Conservation (phyloP, 2,888 invertebrate genomes). For the Tachina fera region DNA sequence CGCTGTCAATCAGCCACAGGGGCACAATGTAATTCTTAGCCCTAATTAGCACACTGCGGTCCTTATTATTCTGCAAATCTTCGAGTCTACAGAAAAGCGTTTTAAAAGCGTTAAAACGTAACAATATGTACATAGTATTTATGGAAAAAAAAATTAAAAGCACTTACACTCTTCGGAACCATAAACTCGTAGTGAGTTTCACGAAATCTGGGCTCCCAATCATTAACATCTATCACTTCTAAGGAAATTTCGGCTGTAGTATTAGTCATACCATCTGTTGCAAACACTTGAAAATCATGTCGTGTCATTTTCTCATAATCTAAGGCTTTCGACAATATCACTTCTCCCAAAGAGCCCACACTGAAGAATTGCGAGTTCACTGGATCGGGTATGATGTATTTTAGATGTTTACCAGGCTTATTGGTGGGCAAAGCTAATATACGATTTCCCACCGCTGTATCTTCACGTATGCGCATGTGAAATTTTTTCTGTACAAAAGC, state of each 20-base stretch:
- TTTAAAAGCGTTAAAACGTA: too few species aligned
- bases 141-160: neutral
- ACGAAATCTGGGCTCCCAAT: constrained; percentile 96
- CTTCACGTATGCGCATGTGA: constrained; percentile 89
- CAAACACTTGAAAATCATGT: constrained; percentile 91
- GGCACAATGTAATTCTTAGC: too few species aligned
- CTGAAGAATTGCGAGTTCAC: constrained; percentile 89
- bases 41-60: too few species aligned
- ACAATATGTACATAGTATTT: neutral
- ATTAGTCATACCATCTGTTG: constrained; percentile 89
- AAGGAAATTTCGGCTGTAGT: constrained; percentile 92
- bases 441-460: constrained; percentile 88
- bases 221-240: constrained; percentile 93
- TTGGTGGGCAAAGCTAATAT: constrained; percentile 88
- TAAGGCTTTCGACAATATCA: constrained; percentile 88
- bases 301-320: constrained; percentile 90
- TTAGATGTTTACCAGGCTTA: constrained; percentile 86
- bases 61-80: too few species aligned
- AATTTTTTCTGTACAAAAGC: constrained; percentile 89
- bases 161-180: constrained; percentile 81
- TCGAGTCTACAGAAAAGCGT: too few species aligned
- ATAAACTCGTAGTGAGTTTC: constrained; percentile 93
- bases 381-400: constrained; percentile 90
- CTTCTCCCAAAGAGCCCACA: constrained; percentile 91
- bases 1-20: too few species aligned